Base-by-base conservation (phyloP, 2,113 vertebrate genomes). In the Chroicocephalus ridibundus region DNA sequence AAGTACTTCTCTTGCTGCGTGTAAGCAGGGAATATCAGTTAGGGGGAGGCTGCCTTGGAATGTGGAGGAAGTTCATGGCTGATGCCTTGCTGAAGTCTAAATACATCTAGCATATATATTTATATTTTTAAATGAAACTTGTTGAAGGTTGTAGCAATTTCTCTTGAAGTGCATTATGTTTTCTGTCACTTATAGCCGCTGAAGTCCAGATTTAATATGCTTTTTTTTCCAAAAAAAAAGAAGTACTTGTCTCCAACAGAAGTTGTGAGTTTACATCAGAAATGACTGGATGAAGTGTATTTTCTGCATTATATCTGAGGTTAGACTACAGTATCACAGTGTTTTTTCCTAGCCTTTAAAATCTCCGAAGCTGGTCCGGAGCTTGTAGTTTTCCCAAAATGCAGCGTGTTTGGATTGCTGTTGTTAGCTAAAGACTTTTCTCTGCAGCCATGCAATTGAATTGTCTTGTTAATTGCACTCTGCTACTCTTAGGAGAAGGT, bases 11-110 rank as follows among this genome's bases (percentile, higher is more conserved):
- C 13, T 57, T 47, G 34, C 26, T 77, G 15, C 7, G 1, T 29
- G 6, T 27, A 4, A 2, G 4, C 9, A 17, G 14, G 27, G 19
- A 42, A 0, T 61, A 11, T 57, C 11, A 9, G 13, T 52, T 74
- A 81, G 15, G 34, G 38, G 12, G 47, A 27, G 47, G 26, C 40
- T 57, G 0, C 49, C 24, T 76, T 55, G 72, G 22, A 55, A 18
- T 32, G 31, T 65, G 13, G 29, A 68, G 5, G 66, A 49, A 38
- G 47, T 60, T 81, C 12, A 42, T 79, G 49, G 22, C 22, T 82
- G 51, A 47, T 82, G 16, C 7, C 46, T 82, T 87, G 19, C 25
- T 91, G 34, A 65, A 57, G 31, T 44, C 49, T 32, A 55, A 66
- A 27, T 66, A 40, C 11, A n/a, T 49, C 27, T 75, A 38, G 14